These are phyloP conservation scores for Poicephalus gulielmi DNA, from an alignment of 2,113 vertebrate species.

Conservation along the genomic window DNA sequence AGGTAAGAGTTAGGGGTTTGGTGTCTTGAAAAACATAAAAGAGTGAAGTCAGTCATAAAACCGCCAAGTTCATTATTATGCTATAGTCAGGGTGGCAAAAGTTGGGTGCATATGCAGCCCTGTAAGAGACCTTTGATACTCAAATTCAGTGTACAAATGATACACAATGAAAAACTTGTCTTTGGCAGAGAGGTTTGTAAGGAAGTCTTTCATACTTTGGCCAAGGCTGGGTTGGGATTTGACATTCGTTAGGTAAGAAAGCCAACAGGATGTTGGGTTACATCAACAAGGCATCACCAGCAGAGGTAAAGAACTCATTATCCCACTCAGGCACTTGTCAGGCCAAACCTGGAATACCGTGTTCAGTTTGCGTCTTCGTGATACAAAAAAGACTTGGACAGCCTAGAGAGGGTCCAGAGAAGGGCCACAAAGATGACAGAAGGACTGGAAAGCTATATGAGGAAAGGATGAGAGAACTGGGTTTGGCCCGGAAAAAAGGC, in stretches of 20 bases:
- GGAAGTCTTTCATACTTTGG: not conserved
- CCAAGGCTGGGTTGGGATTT: not conserved
- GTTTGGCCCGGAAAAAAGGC: not conserved
- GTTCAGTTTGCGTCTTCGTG: not conserved
- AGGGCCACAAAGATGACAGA: not conserved
- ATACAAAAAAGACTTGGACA: not conserved
- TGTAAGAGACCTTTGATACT: not conserved
- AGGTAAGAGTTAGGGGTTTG: not conserved
- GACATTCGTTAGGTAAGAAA: not conserved
- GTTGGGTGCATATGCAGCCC: accelerated
- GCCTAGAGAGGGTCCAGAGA: not conserved
- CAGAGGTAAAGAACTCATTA: not conserved
- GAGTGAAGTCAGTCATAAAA: not conserved
- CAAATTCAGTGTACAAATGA: accelerated
- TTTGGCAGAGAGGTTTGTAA: not conserved
- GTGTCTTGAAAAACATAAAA: not conserved
- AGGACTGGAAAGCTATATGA: not conserved
- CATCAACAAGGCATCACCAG: not conserved
- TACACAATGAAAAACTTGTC: not conserved
- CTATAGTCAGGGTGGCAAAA: accelerated
- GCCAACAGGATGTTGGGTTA: not conserved
- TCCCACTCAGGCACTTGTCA: not conserved
- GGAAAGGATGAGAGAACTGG: not conserved
- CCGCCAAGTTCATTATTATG: not conserved
- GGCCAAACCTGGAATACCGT: not conserved